phyloP scores from a whole-genome alignment of 2,888 invertebrate genomes.

The Mythimna lalbum region DNA sequence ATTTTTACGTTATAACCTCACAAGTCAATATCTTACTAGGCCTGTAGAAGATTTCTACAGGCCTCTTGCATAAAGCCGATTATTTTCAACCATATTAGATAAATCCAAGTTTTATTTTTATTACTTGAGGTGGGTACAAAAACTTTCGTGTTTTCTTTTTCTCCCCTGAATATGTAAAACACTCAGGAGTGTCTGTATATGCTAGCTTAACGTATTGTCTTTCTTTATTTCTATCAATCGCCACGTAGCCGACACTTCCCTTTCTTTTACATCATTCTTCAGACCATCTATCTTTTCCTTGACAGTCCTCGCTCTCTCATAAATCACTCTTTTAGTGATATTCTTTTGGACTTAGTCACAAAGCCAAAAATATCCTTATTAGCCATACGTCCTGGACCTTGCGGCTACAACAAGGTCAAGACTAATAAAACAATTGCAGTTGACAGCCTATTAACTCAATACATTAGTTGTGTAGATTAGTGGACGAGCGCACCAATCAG shows the following conservation, averaged over 20 bases:
- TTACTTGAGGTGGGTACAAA: not conserved
- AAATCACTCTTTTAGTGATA: not conserved
- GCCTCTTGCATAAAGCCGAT: not conserved
- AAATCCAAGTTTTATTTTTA: not conserved
- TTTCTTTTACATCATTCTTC: not conserved
- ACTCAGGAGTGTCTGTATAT: not conserved
- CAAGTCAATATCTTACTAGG: not conserved
- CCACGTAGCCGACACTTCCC: accelerated
- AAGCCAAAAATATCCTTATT: not conserved
- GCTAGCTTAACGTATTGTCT: not conserved
- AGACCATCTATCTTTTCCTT: not conserved
- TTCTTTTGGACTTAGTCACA: not conserved
- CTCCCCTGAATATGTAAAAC: not conserved
- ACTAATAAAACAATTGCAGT: not conserved
- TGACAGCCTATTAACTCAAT: constrained; percentile 3
- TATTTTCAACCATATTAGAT: not conserved
- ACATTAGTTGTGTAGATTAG: constrained; percentile 19
- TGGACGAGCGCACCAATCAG: constrained; percentile 29
- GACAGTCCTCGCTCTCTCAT: not conserved
- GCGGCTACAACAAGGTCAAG: not conserved
- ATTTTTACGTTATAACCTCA: not conserved
- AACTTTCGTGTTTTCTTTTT: not conserved
- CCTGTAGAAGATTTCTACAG: not conserved
- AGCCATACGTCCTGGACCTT: not conserved
- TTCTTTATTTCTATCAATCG: not conserved